Conservation (phyloP, 2,113 vertebrate species). For the Ramphastos sulfuratus region DNA sequence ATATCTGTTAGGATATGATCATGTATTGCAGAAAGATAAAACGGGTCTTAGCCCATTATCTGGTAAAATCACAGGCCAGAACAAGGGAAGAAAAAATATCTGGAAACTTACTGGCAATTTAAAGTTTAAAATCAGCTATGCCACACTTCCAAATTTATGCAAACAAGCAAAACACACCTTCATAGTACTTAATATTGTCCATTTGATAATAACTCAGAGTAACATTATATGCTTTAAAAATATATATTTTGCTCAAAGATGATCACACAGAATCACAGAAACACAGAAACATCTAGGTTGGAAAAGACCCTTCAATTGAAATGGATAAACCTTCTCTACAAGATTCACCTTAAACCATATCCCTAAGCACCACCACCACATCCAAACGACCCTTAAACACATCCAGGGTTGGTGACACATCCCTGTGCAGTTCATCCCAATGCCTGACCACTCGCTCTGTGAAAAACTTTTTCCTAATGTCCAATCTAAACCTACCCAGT, state of each 20-base stretch:
- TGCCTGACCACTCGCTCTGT: too few relatives aligned
- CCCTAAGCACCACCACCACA: too few relatives aligned
- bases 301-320: too few relatives aligned
- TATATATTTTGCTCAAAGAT: neutral
- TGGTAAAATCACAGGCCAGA: neutral
- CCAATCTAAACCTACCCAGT: too few relatives aligned
- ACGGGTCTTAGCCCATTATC: neutral
- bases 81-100: neutral
- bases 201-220: neutral
- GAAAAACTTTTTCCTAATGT: too few relatives aligned
- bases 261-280: neutral
- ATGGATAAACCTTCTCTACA: too few relatives aligned
- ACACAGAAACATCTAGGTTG: too few relatives aligned
- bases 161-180: neutral
- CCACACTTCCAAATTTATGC: neutral
- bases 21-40: slow-evolving; percentile 18
- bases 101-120: neutral
- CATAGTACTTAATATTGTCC: neutral
- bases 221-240: neutral
- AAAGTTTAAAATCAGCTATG: neutral
- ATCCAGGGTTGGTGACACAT: too few relatives aligned
- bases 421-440: too few relatives aligned
- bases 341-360: too few relatives aligned
- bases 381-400: too few relatives aligned
- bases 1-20: slow-evolving; percentile 22